These are phyloP conservation scores for Eurytoma adleriae DNA, from an alignment of 2,888 invertebrate genomes.

Conservation along the genomic window DNA sequence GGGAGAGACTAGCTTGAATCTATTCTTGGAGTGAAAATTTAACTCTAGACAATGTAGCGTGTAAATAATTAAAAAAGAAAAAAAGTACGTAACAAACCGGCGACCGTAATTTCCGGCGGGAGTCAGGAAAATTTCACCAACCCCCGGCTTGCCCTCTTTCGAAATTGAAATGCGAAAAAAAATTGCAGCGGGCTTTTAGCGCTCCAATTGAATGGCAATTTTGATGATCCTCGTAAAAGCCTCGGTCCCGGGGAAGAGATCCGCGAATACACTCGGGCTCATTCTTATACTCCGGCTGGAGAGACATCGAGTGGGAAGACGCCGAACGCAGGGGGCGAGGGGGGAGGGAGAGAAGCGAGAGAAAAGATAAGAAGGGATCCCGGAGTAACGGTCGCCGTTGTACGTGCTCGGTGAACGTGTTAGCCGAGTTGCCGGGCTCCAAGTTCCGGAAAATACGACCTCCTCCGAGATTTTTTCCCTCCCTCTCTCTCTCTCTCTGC, in stretches of 20 bases:
- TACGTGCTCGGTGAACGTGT: constrained; percentile 38
- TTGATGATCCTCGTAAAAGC: constrained; percentile 46
- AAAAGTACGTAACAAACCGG: too few relatives aligned
- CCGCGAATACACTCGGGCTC: constrained; percentile 15
- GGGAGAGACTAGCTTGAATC: too few relatives aligned
- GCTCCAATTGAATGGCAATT: constrained; percentile 38
- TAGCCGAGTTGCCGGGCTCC: constrained; percentile 24
- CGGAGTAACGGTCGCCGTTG: constrained; percentile 12
- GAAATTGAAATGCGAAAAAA: constrained; percentile 24
- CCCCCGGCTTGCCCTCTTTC: neutral
- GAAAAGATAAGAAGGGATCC: neutral
- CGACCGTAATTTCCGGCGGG: too few relatives aligned
- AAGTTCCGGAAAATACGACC: constrained; percentile 48
- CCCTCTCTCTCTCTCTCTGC: neutral
- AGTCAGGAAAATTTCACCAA: too few relatives aligned
- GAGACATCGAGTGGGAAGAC: neutral
- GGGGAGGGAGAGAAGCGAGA: neutral
- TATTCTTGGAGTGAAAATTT: too few relatives aligned
- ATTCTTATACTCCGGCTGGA: neutral
- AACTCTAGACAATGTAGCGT: too few relatives aligned
- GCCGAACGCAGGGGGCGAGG: too few relatives aligned
- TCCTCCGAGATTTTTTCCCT: constrained; percentile 21
- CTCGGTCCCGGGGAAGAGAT: neutral
- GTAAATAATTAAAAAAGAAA: too few relatives aligned
- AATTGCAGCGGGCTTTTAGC: constrained; percentile 1